Conservation (phyloP, 2,797 vertebrate species). For the Holocentrus rufus region DNA sequence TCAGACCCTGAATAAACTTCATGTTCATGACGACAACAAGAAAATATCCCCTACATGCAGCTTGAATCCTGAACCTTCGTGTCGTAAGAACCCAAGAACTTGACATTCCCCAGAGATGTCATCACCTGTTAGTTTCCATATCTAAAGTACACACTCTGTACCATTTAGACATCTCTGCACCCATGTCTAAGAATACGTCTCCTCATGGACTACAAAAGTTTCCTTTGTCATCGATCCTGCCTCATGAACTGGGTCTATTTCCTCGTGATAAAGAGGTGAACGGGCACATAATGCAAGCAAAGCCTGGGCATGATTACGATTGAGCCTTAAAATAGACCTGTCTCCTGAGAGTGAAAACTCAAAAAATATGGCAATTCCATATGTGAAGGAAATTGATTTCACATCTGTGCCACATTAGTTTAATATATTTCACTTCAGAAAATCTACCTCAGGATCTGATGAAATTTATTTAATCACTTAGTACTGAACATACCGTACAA, state of each 20-base stretch:
- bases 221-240: slow-evolving; percentile 44
- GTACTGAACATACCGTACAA: background rate
- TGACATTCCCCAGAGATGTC: slow-evolving; percentile 48
- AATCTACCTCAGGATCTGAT: slow-evolving; percentile 10
- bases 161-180: slow-evolving; percentile 32
- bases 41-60: slow-evolving; percentile 36
- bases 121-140: slow-evolving; percentile 58
- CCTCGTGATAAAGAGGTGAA: slow-evolving; percentile 52
- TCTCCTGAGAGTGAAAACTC: slow-evolving; percentile 52
- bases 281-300: slow-evolving; percentile 39
- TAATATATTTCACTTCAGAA: slow-evolving; percentile 40
- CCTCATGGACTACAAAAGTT: slow-evolving; percentile 11
- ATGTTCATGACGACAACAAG: slow-evolving; percentile 53
- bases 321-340: slow-evolving; percentile 62
- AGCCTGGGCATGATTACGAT: slow-evolving; percentile 56
- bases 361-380: slow-evolving; percentile 53
- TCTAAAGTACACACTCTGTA: slow-evolving; percentile 54
- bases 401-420: slow-evolving; percentile 53
- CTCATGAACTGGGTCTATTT: slow-evolving; percentile 46
- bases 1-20: slow-evolving; percentile 43
- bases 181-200: background rate
- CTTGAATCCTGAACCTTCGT: slow-evolving; percentile 42
- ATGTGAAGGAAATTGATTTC: slow-evolving; percentile 55
- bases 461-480: background rate
- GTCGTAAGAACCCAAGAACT: slow-evolving; percentile 47